These are phyloP conservation scores for Melolontha melolontha DNA, from an alignment of 2,888 invertebrate genomes.

Conservation along the genomic window DNA sequence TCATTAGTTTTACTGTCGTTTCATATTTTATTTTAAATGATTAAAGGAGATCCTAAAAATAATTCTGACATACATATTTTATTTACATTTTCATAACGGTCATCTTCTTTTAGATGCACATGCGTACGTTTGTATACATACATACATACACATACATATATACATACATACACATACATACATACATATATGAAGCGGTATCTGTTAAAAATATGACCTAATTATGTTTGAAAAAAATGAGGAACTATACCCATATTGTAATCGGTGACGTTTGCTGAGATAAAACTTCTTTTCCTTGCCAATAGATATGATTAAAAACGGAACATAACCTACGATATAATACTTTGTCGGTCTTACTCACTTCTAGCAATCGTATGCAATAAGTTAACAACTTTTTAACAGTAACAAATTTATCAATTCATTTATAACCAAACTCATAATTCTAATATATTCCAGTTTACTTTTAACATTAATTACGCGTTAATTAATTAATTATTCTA, in stretches of 20 bases:
- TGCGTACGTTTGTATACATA: background rate
- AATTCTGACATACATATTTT: slow-evolving; percentile 23
- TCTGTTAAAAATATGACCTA: slow-evolving; percentile 7
- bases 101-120: background rate
- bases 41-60: slow-evolving; percentile 17
- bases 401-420: too few species aligned
- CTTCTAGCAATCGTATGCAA: background rate
- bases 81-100: slow-evolving; percentile 4
- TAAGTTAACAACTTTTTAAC: background rate
- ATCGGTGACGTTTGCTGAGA: slow-evolving; percentile 8
- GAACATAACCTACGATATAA: background rate
- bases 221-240: slow-evolving; percentile 8
- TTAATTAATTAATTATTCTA: too few species aligned
- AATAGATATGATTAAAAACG: background rate
- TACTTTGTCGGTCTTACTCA: too few species aligned
- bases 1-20: background rate
- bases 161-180: background rate
- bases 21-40: slow-evolving; percentile 4
- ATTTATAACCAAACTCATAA: too few species aligned
- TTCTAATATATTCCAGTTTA: background rate
- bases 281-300: slow-evolving; percentile 2
- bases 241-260: background rate
- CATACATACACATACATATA: background rate
- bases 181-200: slow-evolving; percentile 3
- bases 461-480: too few species aligned